These are phyloP conservation scores for Dasypogon diadema DNA, from an alignment of 2,888 invertebrate genomes.

Conservation along the genomic window DNA sequence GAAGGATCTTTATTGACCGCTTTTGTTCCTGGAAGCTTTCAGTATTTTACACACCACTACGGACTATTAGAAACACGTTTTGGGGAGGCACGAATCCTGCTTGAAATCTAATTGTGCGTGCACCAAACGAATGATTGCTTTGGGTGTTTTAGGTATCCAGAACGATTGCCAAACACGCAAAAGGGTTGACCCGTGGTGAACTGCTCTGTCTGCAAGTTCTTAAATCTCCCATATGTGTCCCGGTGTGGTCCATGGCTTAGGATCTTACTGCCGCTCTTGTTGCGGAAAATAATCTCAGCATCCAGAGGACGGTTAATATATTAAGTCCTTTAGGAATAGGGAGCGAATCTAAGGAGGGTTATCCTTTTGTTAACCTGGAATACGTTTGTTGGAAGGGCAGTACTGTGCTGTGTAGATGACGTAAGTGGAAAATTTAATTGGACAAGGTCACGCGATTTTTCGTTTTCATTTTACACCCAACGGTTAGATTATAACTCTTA, in stretches of 20 bases:
- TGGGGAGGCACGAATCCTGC: slow-evolving; percentile 2
- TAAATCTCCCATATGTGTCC: slow-evolving; percentile 33
- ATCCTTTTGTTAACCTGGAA: slow-evolving; percentile 13
- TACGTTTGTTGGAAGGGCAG: neutral
- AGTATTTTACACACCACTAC: neutral
- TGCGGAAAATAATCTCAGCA: slow-evolving; percentile 49
- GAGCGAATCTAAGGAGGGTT: neutral
- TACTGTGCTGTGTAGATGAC: slow-evolving; percentile 31
- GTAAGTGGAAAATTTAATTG: slow-evolving; percentile 52
- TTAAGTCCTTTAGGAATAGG: slow-evolving; percentile 19
- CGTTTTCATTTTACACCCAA: neutral
- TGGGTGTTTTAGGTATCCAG: slow-evolving; percentile 18
- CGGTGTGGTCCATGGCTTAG: slow-evolving; percentile 1
- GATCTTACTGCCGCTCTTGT: neutral
- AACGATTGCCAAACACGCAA: slow-evolving; percentile 46
- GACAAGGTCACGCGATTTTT: slow-evolving; percentile 52
- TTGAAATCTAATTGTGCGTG: slow-evolving; percentile 50
- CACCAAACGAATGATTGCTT: slow-evolving; percentile 44
- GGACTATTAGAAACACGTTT: slow-evolving; percentile 3
- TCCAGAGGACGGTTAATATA: slow-evolving; percentile 47
- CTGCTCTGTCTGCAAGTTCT: neutral
- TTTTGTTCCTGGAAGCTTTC: slow-evolving; percentile 13
- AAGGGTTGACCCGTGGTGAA: slow-evolving; percentile 35
- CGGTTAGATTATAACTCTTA: neutral
- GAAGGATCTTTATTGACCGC: neutral